phyloP scores from a whole-genome alignment of 2,888 invertebrate species.

The Eremobia ochroleuca region DNA sequence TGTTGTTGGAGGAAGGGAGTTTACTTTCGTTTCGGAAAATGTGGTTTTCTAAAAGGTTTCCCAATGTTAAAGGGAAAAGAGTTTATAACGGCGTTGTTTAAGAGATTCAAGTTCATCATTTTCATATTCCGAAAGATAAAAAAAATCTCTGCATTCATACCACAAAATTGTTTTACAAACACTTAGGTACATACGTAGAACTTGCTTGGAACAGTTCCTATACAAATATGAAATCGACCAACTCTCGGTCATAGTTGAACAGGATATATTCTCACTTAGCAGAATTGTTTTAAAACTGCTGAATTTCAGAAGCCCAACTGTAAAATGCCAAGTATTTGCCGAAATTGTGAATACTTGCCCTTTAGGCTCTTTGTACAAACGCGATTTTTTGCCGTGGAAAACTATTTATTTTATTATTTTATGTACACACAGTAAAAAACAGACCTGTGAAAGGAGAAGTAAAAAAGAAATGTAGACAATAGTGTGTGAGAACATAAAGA shows the following conservation, averaged over 20 bases:
- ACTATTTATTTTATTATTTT: too few relatives aligned
- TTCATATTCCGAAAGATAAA: background rate
- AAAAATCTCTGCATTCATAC: background rate
- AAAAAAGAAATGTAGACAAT: too few relatives aligned
- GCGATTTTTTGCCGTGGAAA: background rate
- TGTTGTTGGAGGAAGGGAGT: background rate
- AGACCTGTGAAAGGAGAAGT: too few relatives aligned
- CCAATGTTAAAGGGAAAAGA: background rate
- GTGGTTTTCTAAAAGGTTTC: background rate
- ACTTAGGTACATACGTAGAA: too few relatives aligned
- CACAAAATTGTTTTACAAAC: background rate
- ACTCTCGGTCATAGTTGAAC: slow-evolving; percentile 10
- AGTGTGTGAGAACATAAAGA: too few relatives aligned
- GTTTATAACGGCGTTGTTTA: background rate
- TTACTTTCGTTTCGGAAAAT: background rate
- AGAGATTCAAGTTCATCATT: background rate
- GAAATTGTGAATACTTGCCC: slow-evolving; percentile 30
- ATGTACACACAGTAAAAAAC: too few relatives aligned
- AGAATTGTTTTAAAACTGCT: slow-evolving; percentile 43
- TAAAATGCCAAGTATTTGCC: slow-evolving; percentile 33
- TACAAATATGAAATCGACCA: slow-evolving; percentile 22
- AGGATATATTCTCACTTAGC: slow-evolving; percentile 9
- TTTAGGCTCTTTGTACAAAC: background rate
- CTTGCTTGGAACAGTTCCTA: background rate
- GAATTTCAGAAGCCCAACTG: slow-evolving; percentile 28